Percentiles rank a stretch among this genome's conserved stretches.
phyloP scores from a whole-genome alignment of 2,797 vertebrate genomes.

The Mormyrus hasselquistii region DNA sequence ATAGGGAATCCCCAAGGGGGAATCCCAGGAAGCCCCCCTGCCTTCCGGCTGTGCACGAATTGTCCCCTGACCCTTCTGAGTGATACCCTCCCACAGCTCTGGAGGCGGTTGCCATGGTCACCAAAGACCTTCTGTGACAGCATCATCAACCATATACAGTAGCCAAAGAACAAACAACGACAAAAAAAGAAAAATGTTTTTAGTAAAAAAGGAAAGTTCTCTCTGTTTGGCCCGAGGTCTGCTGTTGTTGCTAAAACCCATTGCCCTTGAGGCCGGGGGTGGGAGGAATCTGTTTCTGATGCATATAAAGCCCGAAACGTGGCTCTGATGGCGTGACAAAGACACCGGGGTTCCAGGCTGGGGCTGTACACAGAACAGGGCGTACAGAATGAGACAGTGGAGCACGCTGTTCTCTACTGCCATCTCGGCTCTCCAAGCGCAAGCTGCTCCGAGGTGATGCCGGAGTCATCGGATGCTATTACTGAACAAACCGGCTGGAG shows the following conservation, averaged over 20 bases:
- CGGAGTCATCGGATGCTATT: neutral
- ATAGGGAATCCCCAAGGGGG: neutral
- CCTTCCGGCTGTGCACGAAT: neutral
- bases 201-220: neutral
- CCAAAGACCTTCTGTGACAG: neutral
- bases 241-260: constrained; percentile 12
- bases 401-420: neutral
- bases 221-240: neutral
- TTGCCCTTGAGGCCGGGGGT: neutral
- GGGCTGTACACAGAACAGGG: neutral
- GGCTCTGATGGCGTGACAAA: neutral
- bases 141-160: neutral
- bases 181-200: neutral
- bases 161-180: neutral
- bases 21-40: neutral
- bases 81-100: neutral
- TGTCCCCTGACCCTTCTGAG: neutral
- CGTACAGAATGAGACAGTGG: neutral
- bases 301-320: neutral
- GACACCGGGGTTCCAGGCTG: neutral
- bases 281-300: neutral
- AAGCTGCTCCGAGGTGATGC: neutral
- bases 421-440: neutral
- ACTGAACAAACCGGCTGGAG: neutral
- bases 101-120: neutral